Evolutionary conservation across 35 echinoderm and acorn worm species (phyloP).

Genomic region (Heliocidaris erythrogramma): DNA sequence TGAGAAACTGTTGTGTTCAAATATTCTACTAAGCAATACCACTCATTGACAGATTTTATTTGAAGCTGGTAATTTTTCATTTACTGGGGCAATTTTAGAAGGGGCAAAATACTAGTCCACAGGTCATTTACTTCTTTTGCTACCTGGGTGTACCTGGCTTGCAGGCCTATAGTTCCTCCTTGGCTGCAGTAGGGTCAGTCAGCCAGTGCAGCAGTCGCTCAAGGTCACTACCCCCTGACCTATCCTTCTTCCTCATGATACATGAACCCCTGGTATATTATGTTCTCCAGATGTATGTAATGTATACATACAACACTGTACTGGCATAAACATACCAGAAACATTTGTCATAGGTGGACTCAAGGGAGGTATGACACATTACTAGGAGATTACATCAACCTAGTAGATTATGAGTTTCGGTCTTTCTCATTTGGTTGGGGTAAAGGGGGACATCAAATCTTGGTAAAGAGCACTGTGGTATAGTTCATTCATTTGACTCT

Average conservation of each 20-base stretch:
- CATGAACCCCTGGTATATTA: neutral
- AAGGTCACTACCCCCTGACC: neutral
- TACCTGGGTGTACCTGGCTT: too few relatives aligned
- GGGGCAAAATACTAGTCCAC: too few relatives aligned
- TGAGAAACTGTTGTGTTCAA: too few relatives aligned
- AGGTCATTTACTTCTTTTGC: too few relatives aligned
- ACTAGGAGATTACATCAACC: neutral
- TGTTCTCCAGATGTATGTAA: neutral
- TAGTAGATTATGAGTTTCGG: neutral
- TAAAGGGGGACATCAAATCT: neutral
- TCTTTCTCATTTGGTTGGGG: neutral
- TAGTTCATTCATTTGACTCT: neutral
- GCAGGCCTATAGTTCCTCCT: too few relatives aligned
- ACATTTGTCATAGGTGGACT: neutral
- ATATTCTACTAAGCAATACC: too few relatives aligned
- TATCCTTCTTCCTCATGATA: neutral
- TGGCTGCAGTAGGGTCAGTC: too few relatives aligned
- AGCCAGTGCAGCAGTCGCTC: neutral
- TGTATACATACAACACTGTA: neutral
- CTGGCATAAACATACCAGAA: slow-evolving; percentile 2
- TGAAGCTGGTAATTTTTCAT: too few relatives aligned
- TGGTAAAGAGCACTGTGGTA: neutral
- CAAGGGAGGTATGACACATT: neutral
- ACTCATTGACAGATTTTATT: too few relatives aligned
- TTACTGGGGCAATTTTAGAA: too few relatives aligned